Base-by-base conservation (phyloP, 2,888 invertebrate genomes). In the Tridacna gigas region DNA sequence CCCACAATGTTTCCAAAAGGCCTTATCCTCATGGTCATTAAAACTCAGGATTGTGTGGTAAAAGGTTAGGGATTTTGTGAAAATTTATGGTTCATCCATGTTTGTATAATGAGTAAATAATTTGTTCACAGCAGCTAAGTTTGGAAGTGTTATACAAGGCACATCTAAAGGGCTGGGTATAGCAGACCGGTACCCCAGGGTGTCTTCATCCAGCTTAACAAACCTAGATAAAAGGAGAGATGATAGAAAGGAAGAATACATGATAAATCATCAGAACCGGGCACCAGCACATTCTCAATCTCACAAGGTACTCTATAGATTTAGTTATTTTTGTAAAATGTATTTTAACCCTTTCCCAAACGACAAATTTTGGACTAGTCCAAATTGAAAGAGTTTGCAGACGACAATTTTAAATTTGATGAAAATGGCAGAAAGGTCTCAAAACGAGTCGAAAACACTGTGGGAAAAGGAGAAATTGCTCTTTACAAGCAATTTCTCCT, bases 141-240 rank as follows among this genome's bases (percentile, higher is more conserved):
- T 89, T 83, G 92, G 93, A 25, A 92, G 91, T 20, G 92, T 93
- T 37, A 93, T 91, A 48, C 93, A 92, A 77, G 93, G 93, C 28
- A 93, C 92, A 13, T 91, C 92, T 4, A 90, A 92, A 48, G 89
- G 88, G 28, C 83, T 86, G n/a, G 89, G 88, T 47, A 88, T 86
- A 22, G 88, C 88, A 22, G 88, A 88, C 75, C 77, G 88, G 37
- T 86, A 88, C 71, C 88, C 86, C 4, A 71, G 84, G n/a, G 86
- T 83, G 20, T 77, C 88, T 0, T 63, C 81, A 12, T 76, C 80
- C 13, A 61, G 61, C 37, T 61, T 73, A 0, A 67, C 77, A 7
- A 74, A 73, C 13, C 69, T 77, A 26, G 48, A 61, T 9, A 56
- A 71, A 18, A 61, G 85, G n/a, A 81, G 75, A 65, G 84, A 81